Conservation (phyloP, 2,113 vertebrate genomes). For the Scolopax mira region DNA sequence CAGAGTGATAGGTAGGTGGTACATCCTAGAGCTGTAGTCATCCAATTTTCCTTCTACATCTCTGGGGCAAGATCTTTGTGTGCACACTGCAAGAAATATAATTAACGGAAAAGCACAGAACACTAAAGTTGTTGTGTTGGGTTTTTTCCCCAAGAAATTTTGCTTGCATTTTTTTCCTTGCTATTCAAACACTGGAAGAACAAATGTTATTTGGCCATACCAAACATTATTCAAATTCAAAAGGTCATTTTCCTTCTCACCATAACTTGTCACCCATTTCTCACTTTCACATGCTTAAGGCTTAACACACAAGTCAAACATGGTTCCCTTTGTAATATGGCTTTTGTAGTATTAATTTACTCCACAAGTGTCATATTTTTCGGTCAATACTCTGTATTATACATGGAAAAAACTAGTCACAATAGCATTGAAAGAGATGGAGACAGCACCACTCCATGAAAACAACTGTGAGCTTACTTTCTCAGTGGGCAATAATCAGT, state of each 20-base stretch:
- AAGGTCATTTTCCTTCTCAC: neutral
- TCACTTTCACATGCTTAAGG: neutral
- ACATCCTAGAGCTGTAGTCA: neutral
- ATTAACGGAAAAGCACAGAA: neutral
- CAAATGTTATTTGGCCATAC: neutral
- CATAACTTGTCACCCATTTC: neutral
- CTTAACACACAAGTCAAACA: neutral
- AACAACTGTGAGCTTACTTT: conserved; percentile 6
- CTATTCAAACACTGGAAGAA: neutral
- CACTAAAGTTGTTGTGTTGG: neutral
- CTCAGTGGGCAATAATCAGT: neutral
- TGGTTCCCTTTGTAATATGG: neutral
- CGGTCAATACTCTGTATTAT: neutral
- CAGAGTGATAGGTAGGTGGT: neutral
- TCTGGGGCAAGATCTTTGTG: neutral
- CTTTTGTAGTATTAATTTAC: neutral
- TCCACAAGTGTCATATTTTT: neutral
- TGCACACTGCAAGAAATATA: neutral
- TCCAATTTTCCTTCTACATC: neutral
- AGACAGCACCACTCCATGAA: conserved; percentile 19
- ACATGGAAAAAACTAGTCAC: neutral
- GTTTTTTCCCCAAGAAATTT: neutral
- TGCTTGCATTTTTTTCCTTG: neutral
- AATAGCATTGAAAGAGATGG: neutral
- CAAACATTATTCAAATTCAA: neutral